phyloP scores from a whole-genome alignment of 2,888 invertebrate genomes.

The Phorcus lineatus region DNA sequence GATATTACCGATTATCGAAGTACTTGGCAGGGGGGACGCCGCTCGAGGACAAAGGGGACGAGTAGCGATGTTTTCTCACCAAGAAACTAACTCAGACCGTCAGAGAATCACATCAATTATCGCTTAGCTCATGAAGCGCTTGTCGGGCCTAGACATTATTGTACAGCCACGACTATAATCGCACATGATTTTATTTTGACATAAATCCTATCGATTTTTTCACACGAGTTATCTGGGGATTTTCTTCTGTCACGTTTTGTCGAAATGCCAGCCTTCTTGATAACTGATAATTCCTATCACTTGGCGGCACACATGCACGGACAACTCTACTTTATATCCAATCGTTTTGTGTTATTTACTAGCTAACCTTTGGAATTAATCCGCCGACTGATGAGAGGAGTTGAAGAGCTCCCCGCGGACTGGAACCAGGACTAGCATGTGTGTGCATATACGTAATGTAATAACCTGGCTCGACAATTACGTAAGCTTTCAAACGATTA shows the following conservation, averaged over 20 bases:
- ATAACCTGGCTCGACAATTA: no score
- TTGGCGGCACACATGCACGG: not conserved
- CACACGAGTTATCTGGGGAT: conserved; percentile 5
- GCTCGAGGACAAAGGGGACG: no score
- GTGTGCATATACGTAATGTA: no score
- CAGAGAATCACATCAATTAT: not conserved
- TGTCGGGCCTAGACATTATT: not conserved
- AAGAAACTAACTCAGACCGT: no score
- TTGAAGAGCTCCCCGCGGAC: no score
- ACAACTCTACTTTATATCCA: not conserved
- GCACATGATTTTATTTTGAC: conserved; percentile 20
- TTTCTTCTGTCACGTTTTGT: not conserved
- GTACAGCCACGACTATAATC: not conserved
- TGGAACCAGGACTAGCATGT: no score
- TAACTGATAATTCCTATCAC: not conserved
- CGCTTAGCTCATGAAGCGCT: conserved; percentile 10
- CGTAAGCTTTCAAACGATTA: no score
- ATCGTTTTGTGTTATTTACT: not conserved
- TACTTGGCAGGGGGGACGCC: no score
- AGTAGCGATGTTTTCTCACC: no score
- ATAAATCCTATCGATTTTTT: conserved; percentile 19
- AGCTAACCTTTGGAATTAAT: conserved; percentile 1
- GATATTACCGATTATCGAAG: no score
- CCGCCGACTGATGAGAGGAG: not conserved
- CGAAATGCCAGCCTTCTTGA: not conserved